Conservation (phyloP, 2,113 vertebrate species). For the Myiozetetes cayanensis region DNA sequence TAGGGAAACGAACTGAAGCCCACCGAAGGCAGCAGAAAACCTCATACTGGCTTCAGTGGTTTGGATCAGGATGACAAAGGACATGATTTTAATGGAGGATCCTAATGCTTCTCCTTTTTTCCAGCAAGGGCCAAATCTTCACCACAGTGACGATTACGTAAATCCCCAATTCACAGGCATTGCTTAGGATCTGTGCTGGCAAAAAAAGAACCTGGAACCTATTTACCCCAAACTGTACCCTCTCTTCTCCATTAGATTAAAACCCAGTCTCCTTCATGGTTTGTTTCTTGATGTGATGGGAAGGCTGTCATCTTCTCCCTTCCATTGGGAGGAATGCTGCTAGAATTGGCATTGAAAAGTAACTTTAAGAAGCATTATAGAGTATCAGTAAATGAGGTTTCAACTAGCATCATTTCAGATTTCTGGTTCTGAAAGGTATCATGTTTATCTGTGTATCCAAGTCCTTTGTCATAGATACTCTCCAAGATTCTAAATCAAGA, state of each 20-base stretch:
- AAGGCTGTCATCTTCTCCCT: neutral
- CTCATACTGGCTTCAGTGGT: neutral
- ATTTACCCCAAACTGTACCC: neutral
- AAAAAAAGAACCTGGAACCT: neutral
- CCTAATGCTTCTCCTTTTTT: neutral
- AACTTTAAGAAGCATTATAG: neutral
- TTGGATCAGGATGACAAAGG: neutral
- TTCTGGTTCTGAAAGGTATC: neutral
- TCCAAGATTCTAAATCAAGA: neutral
- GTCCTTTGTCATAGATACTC: neutral
- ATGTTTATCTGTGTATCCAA: neutral
- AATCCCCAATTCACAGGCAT: neutral
- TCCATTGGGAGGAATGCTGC: neutral
- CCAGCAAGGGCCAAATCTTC: neutral
- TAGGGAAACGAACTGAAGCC: neutral
- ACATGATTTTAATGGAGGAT: neutral
- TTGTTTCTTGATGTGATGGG: neutral
- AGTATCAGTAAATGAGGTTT: neutral
- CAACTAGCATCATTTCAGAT: neutral
- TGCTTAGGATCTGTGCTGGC: neutral
- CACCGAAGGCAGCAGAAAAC: neutral
- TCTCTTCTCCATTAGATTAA: neutral
- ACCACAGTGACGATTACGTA: neutral
- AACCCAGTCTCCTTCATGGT: neutral
- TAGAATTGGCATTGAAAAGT: neutral